phyloP scores from a whole-genome alignment of 2,888 invertebrate species.

The Entomobrya multifasciata region DNA sequence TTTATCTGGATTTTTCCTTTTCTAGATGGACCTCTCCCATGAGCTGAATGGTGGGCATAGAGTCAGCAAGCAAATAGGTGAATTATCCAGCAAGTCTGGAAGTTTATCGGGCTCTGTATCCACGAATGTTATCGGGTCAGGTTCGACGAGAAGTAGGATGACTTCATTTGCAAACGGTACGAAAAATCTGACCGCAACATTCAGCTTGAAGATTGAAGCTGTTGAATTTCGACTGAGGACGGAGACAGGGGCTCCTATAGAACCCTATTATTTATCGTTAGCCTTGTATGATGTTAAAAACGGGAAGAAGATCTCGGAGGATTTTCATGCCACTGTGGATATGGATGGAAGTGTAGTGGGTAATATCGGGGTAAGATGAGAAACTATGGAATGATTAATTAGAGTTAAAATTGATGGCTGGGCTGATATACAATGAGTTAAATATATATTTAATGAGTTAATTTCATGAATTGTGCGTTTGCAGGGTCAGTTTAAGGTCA shows the following conservation, averaged over 20 bases:
- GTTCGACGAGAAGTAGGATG: not conserved
- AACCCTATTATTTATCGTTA: slow-evolving; percentile 95
- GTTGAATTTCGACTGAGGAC: slow-evolving; percentile 78
- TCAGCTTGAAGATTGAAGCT: slow-evolving; percentile 75
- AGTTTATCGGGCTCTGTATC: slow-evolving; percentile 47
- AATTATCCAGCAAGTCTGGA: slow-evolving; percentile 19
- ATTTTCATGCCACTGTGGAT: slow-evolving; percentile 88
- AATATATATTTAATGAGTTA: too few species aligned
- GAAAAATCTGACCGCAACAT: slow-evolving; percentile 44
- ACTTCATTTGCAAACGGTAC: not conserved
- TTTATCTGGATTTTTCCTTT: not conserved
- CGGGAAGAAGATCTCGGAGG: slow-evolving; percentile 94
- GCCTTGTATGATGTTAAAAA: slow-evolving; percentile 94
- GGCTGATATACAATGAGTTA: too few species aligned
- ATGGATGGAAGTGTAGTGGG: slow-evolving; percentile 75
- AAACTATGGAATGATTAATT: not conserved
- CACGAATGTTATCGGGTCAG: not conserved
- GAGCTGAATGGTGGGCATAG: slow-evolving; percentile 59
- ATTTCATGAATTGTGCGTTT: not conserved
- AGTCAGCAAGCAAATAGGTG: slow-evolving; percentile 35
- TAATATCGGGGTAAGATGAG: slow-evolving; percentile 76
- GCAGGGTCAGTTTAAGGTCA: slow-evolving; percentile 93
- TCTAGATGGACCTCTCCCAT: slow-evolving; percentile 61
- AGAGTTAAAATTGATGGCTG: too few species aligned
- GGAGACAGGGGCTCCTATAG: slow-evolving; percentile 84